Evolutionary conservation across 2,797 vertebrate species (phyloP).

Genomic region (Oreochromis grahami): DNA sequence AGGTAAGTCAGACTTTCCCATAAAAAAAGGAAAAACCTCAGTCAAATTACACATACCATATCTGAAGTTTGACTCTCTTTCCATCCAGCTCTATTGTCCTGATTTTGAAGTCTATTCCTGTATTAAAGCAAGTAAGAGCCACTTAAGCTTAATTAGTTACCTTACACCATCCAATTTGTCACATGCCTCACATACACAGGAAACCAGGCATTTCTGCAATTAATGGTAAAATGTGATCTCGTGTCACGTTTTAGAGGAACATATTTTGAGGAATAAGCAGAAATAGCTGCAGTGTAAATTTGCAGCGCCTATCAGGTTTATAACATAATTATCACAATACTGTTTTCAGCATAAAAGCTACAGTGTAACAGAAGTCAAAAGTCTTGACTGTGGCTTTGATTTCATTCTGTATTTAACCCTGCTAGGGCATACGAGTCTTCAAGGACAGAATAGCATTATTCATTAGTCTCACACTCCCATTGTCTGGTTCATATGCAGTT

Average conservation of each 20-base stretch:
- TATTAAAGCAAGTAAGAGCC: constrained; percentile 45
- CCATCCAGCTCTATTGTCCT: constrained; percentile 96
- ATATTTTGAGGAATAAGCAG: neutral
- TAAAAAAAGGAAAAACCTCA: neutral
- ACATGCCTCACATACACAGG: neutral
- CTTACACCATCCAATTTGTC: neutral
- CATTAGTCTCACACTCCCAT: constrained; percentile 7
- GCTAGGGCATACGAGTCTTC: neutral
- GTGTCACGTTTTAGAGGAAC: neutral
- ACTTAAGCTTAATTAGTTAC: neutral
- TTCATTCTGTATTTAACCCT: neutral
- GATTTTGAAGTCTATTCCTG: constrained; percentile 99
- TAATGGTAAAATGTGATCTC: neutral
- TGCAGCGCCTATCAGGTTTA: neutral
- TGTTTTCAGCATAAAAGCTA: neutral
- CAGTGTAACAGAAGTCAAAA: neutral
- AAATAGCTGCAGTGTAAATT: neutral
- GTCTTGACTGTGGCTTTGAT: neutral
- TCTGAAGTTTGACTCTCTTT: constrained; percentile 98
- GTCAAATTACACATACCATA: constrained; percentile 83
- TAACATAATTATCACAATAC: neutral
- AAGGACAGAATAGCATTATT: constrained; percentile 29
- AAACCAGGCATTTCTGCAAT: neutral
- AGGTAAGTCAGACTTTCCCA: neutral
- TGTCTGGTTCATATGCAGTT: constrained; percentile 30